A percentile compares a stretch with the other conserved stretches of the same genome.
phyloP scores from a whole-genome alignment of 2,888 invertebrate species.

The Synergus umbraculus region DNA sequence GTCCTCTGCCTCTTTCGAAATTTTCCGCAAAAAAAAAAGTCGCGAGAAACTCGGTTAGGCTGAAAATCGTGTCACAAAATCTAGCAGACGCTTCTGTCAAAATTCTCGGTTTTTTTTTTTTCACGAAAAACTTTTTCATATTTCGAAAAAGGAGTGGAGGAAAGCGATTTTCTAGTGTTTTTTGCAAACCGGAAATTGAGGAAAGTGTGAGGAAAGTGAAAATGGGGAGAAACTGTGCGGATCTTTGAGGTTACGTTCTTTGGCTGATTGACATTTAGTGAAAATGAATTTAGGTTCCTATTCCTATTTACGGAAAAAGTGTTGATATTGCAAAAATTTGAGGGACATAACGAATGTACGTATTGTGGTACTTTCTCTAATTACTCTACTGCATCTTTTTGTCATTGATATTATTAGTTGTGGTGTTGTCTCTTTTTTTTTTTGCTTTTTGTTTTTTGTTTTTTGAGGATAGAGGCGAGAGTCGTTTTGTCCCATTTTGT shows the following conservation, averaged over 20 bases:
- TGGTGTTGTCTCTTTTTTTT: neutral
- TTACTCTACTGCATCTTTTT: neutral
- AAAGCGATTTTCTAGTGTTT: neutral
- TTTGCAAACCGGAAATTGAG: neutral
- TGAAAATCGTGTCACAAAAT: neutral
- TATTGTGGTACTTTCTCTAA: neutral
- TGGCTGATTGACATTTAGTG: neutral
- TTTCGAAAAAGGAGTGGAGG: neutral
- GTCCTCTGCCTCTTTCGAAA: neutral
- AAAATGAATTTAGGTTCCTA: constrained; percentile 4
- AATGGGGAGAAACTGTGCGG: neutral
- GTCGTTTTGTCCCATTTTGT: constrained; percentile 15
- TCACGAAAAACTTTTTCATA: neutral
- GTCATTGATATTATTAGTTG: neutral
- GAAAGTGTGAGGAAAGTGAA: neutral
- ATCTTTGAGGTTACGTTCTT: constrained; percentile 1
- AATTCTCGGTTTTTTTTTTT: neutral
- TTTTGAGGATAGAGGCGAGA: constrained; percentile 5
- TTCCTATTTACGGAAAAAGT: neutral
- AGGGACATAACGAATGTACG: neutral
- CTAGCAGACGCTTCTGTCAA: constrained; percentile 29
- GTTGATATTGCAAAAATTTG: constrained; percentile 17
- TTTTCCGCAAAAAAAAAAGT: neutral
- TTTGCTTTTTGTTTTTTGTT: neutral
- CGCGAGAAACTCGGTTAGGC: neutral